phyloP scores from a whole-genome alignment of 2,113 vertebrate species.

The Trachemys scripta region DNA sequence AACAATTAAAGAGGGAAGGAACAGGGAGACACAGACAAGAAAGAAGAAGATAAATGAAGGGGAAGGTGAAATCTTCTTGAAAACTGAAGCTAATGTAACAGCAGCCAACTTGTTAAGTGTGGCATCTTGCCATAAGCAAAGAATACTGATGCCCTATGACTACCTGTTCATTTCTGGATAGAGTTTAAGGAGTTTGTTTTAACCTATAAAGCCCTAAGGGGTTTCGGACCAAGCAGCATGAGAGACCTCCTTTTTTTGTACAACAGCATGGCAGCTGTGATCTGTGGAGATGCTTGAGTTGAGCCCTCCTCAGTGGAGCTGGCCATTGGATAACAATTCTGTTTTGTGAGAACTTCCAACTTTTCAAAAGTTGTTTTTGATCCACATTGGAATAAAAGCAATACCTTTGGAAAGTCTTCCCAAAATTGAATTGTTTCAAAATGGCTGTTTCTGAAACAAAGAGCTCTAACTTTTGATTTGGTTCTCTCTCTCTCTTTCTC shows the following conservation, averaged over 20 bases:
- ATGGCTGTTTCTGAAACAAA: neutral
- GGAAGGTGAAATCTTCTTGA: neutral
- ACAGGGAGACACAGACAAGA: neutral
- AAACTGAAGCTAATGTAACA: neutral
- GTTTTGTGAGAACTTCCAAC: neutral
- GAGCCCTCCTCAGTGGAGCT: neutral
- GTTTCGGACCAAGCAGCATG: rapidly evolving
- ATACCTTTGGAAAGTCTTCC: neutral
- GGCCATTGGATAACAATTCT: neutral
- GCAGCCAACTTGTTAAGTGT: neutral
- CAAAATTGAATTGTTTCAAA: neutral
- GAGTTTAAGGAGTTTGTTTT: neutral
- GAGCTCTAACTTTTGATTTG: neutral
- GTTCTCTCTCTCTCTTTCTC: neutral
- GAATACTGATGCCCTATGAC: neutral
- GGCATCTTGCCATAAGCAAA: neutral
- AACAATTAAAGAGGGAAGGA: neutral
- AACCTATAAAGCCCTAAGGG: neutral
- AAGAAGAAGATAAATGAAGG: neutral
- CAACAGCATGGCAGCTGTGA: neutral
- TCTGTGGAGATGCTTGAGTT: neutral
- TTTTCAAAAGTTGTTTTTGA: neutral
- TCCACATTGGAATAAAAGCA: neutral
- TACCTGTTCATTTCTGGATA: neutral
- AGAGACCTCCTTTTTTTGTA: neutral